These are phyloP conservation scores for Argynnis bischoffii DNA, from an alignment of 2,888 invertebrate species.

Conservation along the genomic window DNA sequence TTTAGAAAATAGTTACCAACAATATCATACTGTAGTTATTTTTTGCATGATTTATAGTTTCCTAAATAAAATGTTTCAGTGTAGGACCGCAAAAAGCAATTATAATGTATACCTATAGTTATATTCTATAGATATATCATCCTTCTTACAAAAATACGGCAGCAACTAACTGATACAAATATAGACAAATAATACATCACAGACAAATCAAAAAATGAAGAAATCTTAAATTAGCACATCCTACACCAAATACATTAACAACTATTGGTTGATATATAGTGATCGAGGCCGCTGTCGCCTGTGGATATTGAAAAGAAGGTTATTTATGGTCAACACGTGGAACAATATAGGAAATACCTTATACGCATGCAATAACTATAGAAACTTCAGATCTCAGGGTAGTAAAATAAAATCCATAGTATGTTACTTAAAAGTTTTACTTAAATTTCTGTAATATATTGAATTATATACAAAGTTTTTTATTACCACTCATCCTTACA, in stretches of 20 bases:
- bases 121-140: no score
- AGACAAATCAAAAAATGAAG: no score
- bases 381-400: constrained; percentile 79
- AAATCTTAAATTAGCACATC: no score
- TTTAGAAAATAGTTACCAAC: not conserved
- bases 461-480: constrained; percentile 78
- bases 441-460: constrained; percentile 76
- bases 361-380: constrained; percentile 30
- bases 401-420: constrained; percentile 72
- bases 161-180: no score
- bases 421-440: constrained; percentile 80
- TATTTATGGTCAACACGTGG: constrained; percentile 18
- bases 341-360: constrained; percentile 25
- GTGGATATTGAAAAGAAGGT: constrained; percentile 38
- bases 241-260: not conserved
- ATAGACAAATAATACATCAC: no score
- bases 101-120: no score
- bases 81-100: no score
- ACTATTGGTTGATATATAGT: constrained; percentile 5
- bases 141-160: no score
- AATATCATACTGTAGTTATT: not conserved
- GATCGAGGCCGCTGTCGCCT: constrained; percentile 12
- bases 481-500: constrained; percentile 75
- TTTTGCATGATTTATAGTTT: constrained; percentile 1
- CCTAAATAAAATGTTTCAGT: not conserved